These are phyloP conservation scores for Parascotia fuliginaria DNA, from an alignment of 2,888 invertebrate genomes.

Conservation along the genomic window DNA sequence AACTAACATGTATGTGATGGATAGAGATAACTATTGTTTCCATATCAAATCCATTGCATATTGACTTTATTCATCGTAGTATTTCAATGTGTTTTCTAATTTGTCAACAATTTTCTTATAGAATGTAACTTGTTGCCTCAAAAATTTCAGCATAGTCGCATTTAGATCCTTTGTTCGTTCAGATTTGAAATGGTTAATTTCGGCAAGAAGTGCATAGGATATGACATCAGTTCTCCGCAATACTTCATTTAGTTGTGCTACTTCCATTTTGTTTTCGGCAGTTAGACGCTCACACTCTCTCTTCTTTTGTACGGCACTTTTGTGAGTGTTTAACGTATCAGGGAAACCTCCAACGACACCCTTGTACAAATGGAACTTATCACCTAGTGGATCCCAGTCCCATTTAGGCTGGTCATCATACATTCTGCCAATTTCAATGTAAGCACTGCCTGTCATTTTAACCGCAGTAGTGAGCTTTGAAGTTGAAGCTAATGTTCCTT, in stretches of 20 bases:
- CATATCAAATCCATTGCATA: conserved; percentile 36
- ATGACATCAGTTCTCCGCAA: conserved; percentile 95
- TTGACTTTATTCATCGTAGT: conserved; percentile 73
- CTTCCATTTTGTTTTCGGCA: conserved; percentile 93
- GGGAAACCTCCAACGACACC: conserved; percentile 96
- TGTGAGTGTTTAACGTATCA: conserved; percentile 95
- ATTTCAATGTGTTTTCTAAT: conserved; percentile 86
- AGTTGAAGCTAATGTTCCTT: conserved; percentile 87
- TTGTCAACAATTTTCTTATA: conserved; percentile 93
- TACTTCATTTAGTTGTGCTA: conserved; percentile 92
- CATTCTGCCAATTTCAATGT: conserved; percentile 94
- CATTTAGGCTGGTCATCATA: conserved; percentile 96
- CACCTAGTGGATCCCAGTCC: conserved; percentile 96
- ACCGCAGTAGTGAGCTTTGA: conserved; percentile 91
- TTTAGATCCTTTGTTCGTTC: conserved; percentile 95
- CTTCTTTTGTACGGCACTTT: conserved; percentile 95
- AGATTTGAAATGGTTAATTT: conserved; percentile 96
- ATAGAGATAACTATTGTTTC: conserved; percentile 18
- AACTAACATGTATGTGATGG: conserved; percentile 38
- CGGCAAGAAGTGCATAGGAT: conserved; percentile 96
- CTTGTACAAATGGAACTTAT: conserved; percentile 97
- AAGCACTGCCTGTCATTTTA: conserved; percentile 94
- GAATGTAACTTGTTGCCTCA: conserved; percentile 95
- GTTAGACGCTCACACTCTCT: conserved; percentile 94
- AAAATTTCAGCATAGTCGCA: conserved; percentile 93